Conservation (phyloP, 2,113 vertebrate species). For the Bungarus multicinctus region DNA sequence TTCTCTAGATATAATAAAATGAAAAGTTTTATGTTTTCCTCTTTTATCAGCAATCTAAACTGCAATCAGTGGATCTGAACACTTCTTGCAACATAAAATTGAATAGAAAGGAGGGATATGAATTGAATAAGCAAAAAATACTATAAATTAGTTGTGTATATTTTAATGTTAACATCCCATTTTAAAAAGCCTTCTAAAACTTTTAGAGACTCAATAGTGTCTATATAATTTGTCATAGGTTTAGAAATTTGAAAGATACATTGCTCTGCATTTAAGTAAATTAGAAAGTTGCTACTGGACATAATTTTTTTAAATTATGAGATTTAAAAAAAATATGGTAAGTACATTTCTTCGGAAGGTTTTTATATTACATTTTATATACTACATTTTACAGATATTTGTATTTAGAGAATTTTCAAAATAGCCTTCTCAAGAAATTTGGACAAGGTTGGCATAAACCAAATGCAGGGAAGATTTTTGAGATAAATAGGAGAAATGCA, state of each 20-base stretch:
- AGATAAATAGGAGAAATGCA: not conserved
- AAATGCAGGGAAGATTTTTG: not conserved
- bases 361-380: not conserved
- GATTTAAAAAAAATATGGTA: not conserved
- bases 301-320: not conserved
- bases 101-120: not conserved
- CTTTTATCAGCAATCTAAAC: not conserved
- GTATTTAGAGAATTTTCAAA: not conserved
- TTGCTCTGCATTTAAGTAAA: not conserved
- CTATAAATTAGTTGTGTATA: not conserved
- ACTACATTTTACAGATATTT: not conserved
- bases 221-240: not conserved
- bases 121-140: not conserved
- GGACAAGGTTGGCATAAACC: not conserved
- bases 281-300: not conserved
- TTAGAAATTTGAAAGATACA: not conserved
- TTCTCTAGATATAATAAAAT: not conserved
- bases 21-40: not conserved
- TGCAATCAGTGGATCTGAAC: not conserved
- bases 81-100: not conserved
- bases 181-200: not conserved
- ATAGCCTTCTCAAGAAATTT: not conserved
- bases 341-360: not conserved
- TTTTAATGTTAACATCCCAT: not conserved
- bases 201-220: not conserved